phyloP scores from a whole-genome alignment of 2,113 vertebrate genomes.

The Stigmatopora argus region DNA sequence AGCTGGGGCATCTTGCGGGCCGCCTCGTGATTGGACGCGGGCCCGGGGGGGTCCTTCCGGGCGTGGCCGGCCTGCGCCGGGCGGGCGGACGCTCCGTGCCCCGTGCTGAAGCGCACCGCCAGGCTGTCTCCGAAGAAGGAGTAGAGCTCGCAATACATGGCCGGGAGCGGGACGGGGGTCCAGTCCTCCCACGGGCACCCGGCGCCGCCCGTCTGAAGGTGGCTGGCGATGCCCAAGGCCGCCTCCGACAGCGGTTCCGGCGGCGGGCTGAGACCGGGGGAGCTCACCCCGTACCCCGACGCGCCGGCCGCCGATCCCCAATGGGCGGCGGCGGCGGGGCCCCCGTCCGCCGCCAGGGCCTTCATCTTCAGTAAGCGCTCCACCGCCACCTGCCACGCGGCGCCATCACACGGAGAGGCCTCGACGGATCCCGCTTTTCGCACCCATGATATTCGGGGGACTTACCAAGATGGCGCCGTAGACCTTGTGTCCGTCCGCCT shows the following conservation, averaged over 20 bases:
- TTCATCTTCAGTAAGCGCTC: constrained; percentile 90
- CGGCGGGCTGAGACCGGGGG: constrained; percentile 74
- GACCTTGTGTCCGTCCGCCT: constrained; percentile 90
- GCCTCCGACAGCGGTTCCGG: constrained; percentile 68
- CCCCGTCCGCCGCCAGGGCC: constrained; percentile 55
- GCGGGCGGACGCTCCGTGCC: constrained; percentile 49
- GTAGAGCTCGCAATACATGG: constrained; percentile 85
- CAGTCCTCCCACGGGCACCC: constrained; percentile 66
- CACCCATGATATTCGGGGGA: background rate
- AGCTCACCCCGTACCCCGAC: constrained; percentile 55
- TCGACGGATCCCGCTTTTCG: no score
- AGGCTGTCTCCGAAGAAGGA: constrained; percentile 89
- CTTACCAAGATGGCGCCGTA: constrained; percentile 89
- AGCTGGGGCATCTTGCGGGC: constrained; percentile 89
- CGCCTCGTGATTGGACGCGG: constrained; percentile 60
- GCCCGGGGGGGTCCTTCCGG: constrained; percentile 71
- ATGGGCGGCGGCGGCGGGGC: background rate
- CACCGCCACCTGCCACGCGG: constrained; percentile 78
- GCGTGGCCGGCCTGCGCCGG: constrained; percentile 32
- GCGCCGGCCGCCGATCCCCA: constrained; percentile 23
- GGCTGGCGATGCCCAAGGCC: constrained; percentile 67
- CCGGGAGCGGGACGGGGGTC: constrained; percentile 69
- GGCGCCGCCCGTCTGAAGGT: constrained; percentile 65
- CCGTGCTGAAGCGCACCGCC: constrained; percentile 82
- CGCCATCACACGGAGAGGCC: background rate